These are phyloP conservation scores for Amaurobius ferox DNA, from an alignment of 2,888 invertebrate species.

Conservation along the genomic window DNA sequence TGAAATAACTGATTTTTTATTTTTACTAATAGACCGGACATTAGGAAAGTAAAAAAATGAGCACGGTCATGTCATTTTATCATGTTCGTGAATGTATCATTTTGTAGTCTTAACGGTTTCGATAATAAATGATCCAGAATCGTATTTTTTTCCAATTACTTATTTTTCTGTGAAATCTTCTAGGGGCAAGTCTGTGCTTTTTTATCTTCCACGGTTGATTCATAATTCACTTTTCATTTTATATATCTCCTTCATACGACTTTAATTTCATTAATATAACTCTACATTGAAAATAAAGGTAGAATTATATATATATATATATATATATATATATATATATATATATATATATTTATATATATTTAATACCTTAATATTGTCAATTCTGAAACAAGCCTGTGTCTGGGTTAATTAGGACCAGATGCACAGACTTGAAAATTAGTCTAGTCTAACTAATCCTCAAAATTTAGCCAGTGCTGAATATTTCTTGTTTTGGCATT, in stretches of 20 bases:
- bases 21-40: constrained; percentile 5
- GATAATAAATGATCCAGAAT: constrained; percentile 59
- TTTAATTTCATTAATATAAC: constrained; percentile 45
- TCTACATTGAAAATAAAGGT: too few species aligned
- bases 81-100: constrained; percentile 47
- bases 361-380: too few species aligned
- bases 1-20: background rate
- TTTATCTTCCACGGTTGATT: constrained; percentile 35
- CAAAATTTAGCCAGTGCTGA: too few species aligned
- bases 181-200: constrained; percentile 24
- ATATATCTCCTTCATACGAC: constrained; percentile 15
- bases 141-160: constrained; percentile 12
- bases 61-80: constrained; percentile 55
- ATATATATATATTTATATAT: too few species aligned
- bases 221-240: constrained; percentile 29
- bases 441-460: too few species aligned
- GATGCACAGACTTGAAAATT: too few species aligned
- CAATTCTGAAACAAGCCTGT: too few species aligned
- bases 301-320: too few species aligned
- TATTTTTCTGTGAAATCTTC: constrained; percentile 16
- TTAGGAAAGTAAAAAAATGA: constrained; percentile 59
- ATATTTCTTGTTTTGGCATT: too few species aligned
- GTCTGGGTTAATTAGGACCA: too few species aligned
- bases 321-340: too few species aligned
- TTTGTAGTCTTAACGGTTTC: constrained; percentile 56